Conservation (phyloP, 2,888 invertebrate species). For the Agrotis clavis region DNA sequence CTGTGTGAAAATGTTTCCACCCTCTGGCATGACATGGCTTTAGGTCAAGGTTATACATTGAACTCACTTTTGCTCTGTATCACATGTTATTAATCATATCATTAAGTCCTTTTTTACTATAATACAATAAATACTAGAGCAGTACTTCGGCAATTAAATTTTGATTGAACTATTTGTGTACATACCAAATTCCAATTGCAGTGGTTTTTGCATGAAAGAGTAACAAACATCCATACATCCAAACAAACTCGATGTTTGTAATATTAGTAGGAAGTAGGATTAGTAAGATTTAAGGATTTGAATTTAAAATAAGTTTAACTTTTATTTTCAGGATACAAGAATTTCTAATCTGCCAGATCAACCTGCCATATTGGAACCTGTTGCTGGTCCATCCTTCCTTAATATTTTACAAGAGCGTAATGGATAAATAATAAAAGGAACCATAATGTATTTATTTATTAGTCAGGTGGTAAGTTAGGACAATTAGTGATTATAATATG, state of each 20-base stretch:
- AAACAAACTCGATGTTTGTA: too few species aligned
- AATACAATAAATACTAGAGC: too few species aligned
- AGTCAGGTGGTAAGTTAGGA: too few species aligned
- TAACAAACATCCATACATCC: not conserved
- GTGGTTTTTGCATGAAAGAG: not conserved
- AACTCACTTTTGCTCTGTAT: not conserved
- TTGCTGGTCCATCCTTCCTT: conserved; percentile 11
- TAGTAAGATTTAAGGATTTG: not conserved
- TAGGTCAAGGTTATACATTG: not conserved
- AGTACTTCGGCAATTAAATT: not conserved
- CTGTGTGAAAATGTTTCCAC: not conserved
- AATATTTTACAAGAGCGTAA: conserved; percentile 5
- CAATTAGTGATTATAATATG: too few species aligned
- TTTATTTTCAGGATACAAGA: conserved; percentile 5
- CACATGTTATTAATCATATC: not conserved
- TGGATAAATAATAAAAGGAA: not conserved
- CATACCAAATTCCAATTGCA: too few species aligned
- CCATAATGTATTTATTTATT: too few species aligned
- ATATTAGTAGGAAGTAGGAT: too few species aligned
- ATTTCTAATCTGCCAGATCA: conserved; percentile 12
- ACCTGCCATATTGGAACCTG: conserved; percentile 10
- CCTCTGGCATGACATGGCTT: not conserved
- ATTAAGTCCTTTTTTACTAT: not conserved
- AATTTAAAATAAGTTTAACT: not conserved
- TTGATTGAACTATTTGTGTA: too few species aligned